Conservation (phyloP, 1,140 invertebrate genomes). For the Octopus sinensis region DNA sequence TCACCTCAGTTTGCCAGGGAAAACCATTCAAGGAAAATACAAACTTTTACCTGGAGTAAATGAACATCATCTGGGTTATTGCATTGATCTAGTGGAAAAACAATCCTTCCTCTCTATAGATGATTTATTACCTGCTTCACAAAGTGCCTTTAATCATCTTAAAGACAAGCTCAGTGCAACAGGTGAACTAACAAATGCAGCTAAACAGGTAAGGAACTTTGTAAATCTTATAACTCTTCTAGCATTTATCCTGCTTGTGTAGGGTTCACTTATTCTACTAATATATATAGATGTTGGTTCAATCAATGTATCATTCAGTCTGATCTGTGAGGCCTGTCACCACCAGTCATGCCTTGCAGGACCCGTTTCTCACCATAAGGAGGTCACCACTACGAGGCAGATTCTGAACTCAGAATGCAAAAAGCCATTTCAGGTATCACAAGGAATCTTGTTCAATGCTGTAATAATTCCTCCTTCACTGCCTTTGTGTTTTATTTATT, state of each 20-base stretch:
- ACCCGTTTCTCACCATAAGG: too few species aligned
- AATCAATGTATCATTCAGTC: too few species aligned
- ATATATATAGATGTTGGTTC: too few species aligned
- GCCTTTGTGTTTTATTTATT: too few species aligned
- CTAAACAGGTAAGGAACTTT: slow-evolving; percentile 33
- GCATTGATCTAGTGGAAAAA: slow-evolving; percentile 28
- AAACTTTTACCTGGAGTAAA: slow-evolving; percentile 26
- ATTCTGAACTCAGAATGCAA: too few species aligned
- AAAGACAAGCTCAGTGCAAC: slow-evolving; percentile 30
- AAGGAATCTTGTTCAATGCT: too few species aligned
- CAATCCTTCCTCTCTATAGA: slow-evolving; percentile 26
- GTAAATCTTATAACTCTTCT: not conserved
- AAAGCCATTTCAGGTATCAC: too few species aligned
- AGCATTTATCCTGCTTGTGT: not conserved
- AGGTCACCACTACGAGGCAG: too few species aligned
- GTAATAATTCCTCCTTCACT: too few species aligned
- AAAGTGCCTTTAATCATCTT: slow-evolving; percentile 29
- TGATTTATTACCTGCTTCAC: slow-evolving; percentile 35
- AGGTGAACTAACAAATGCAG: slow-evolving; percentile 36
- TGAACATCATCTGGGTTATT: slow-evolving; percentile 34
- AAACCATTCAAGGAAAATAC: not conserved
- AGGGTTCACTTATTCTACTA: too few species aligned
- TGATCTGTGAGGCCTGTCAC: too few species aligned
- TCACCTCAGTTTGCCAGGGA: not conserved
- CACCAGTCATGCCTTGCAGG: too few species aligned